phyloP scores from a whole-genome alignment of 2,113 vertebrate genomes.

The Pimephales promelas region DNA sequence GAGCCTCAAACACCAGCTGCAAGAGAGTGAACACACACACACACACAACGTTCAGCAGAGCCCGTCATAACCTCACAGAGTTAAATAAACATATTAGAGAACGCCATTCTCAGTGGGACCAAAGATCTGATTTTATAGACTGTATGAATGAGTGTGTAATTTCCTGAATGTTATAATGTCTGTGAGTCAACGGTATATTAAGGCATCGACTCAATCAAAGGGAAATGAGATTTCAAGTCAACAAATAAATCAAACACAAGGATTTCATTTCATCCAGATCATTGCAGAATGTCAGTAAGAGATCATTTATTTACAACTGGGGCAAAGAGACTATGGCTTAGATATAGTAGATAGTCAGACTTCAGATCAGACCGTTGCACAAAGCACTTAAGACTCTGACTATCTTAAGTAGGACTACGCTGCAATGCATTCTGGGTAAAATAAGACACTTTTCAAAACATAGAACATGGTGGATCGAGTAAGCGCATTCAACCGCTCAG shows the following conservation, averaged over 20 bases:
- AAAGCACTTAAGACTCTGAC: too few species aligned
- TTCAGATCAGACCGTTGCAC: too few species aligned
- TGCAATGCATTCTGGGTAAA: too few species aligned
- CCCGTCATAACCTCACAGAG: constrained; percentile 25
- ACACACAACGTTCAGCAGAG: constrained; percentile 42
- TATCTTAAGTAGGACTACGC: too few species aligned
- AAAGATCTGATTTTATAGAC: background rate
- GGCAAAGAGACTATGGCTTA: too few species aligned
- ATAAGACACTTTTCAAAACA: too few species aligned
- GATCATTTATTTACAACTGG: background rate
- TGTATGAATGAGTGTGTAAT: constrained; percentile 6
- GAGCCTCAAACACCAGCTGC: constrained; percentile 95
- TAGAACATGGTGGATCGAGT: too few species aligned
- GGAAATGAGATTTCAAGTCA: constrained; percentile 14
- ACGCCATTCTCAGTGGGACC: background rate
- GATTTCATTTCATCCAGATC: background rate
- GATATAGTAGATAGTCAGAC: too few species aligned
- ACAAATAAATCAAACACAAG: background rate
- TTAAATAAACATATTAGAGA: constrained; percentile 16
- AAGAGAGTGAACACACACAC: constrained; percentile 53
- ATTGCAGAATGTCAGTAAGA: background rate
- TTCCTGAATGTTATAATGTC: constrained; percentile 40
- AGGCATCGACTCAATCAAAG: background rate
- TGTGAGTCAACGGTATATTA: constrained; percentile 26
- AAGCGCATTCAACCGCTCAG: too few species aligned